Conservation (phyloP, 2,888 invertebrate genomes). For the Philereme transversata region DNA sequence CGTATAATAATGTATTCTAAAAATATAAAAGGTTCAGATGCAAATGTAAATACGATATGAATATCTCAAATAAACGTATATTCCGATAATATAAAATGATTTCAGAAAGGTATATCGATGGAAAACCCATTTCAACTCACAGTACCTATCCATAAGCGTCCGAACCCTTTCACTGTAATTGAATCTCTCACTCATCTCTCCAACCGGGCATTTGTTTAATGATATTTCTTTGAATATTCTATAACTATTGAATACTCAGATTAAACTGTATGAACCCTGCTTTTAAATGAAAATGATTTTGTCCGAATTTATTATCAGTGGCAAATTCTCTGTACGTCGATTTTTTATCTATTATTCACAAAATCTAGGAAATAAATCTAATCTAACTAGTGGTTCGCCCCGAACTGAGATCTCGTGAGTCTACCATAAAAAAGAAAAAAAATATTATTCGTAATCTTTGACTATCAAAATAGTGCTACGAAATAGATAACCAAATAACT, state of each 20-base stretch:
- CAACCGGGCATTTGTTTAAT: constrained; percentile 59
- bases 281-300: neutral
- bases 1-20: too few relatives aligned
- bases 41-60: constrained; percentile 3
- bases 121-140: constrained; percentile 55
- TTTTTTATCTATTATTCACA: too few relatives aligned
- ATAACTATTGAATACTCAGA: constrained; percentile 12
- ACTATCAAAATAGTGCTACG: too few relatives aligned
- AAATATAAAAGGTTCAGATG: neutral
- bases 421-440: too few relatives aligned
- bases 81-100: constrained; percentile 9
- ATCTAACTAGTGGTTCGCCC: too few relatives aligned
- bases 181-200: constrained; percentile 70
- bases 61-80: constrained; percentile 12
- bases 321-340: too few relatives aligned
- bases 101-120: constrained; percentile 44
- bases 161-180: constrained; percentile 73
- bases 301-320: too few relatives aligned
- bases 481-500: too few relatives aligned
- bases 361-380: too few relatives aligned
- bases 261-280: constrained; percentile 1
- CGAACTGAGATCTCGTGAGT: too few relatives aligned
- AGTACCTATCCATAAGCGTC: constrained; percentile 60
- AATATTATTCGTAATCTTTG: too few relatives aligned
- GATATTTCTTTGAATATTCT: constrained; percentile 52